A percentile compares a stretch with the other conserved stretches of the same genome.
These are phyloP conservation scores for Rhagonycha lutea DNA, from an alignment of 2,888 invertebrate species.

Conservation along the genomic window DNA sequence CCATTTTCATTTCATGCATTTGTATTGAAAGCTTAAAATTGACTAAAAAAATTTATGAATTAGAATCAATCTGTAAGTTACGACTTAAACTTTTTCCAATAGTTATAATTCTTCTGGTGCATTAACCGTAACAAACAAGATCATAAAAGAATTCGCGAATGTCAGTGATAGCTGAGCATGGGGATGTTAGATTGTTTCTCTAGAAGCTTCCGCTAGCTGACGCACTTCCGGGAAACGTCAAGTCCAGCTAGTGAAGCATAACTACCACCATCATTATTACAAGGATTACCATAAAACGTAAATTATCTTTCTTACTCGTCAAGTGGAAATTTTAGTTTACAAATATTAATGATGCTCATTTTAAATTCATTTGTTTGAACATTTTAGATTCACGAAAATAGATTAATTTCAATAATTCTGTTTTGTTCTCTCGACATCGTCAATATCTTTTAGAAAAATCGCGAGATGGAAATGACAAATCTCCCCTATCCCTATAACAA, in stretches of 20 bases:
- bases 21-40: background rate
- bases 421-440: background rate
- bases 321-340: background rate
- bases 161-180: slow-evolving; percentile 15
- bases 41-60: background rate
- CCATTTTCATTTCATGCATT: background rate
- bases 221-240: slow-evolving; percentile 35
- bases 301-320: slow-evolving; percentile 5
- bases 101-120: slow-evolving; percentile 34
- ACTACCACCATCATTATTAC: slow-evolving; percentile 15
- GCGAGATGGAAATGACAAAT: slow-evolving; percentile 14
- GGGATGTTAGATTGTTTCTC: slow-evolving; percentile 29
- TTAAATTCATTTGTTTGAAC: background rate
- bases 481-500: slow-evolving; percentile 14
- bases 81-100: slow-evolving; percentile 11
- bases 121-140: slow-evolving; percentile 36
- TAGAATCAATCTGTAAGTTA: background rate
- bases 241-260: slow-evolving; percentile 22
- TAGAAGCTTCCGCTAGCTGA: slow-evolving; percentile 36
- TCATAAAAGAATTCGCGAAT: slow-evolving; percentile 33
- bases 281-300: slow-evolving; percentile 6
- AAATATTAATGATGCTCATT: background rate
- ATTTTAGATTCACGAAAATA: background rate
- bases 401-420: background rate
- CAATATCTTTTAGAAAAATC: slow-evolving; percentile 1